Percentiles rank a stretch among this genome's conserved stretches.
Conservation (phyloP, 2,797 vertebrate genomes). For the Sebastes trivittatus region DNA sequence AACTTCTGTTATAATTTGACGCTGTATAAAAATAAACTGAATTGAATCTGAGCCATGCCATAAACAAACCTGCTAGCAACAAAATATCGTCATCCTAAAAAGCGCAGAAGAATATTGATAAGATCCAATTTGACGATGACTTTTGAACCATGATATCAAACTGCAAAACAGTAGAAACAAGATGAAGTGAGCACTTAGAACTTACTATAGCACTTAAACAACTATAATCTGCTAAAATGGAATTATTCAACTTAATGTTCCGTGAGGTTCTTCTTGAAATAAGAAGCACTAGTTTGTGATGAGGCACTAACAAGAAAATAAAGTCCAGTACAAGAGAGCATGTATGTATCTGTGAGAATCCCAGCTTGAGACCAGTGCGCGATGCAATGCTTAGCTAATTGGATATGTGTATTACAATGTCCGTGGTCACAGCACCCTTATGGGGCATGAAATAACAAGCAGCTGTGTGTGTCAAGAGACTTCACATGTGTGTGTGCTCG, state of each 20-base stretch:
- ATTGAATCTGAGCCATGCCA: not conserved
- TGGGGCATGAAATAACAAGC: slow-evolving; percentile 86
- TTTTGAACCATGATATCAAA: not conserved
- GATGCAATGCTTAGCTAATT: slow-evolving; percentile 80
- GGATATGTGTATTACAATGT: slow-evolving; percentile 84
- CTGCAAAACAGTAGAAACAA: not conserved
- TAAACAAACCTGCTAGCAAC: not conserved
- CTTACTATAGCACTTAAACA: not conserved
- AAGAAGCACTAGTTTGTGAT: not conserved
- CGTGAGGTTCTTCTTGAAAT: not conserved
- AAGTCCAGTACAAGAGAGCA: not conserved
- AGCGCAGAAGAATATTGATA: not conserved
- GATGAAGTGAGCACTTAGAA: not conserved
- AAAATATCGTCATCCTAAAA: not conserved
- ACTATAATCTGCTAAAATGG: not conserved
- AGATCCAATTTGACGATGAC: not conserved
- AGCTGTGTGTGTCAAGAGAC: slow-evolving; percentile 76
- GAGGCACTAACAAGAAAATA: slow-evolving; percentile 12
- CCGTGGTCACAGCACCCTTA: slow-evolving; percentile 81
- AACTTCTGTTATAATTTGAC: too few relatives aligned
- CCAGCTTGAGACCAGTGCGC: slow-evolving; percentile 63
- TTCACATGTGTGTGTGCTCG: slow-evolving; percentile 45
- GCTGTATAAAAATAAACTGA: too few relatives aligned
- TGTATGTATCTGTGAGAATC: slow-evolving; percentile 61
- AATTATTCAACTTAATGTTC: not conserved